Conservation (phyloP, 2,797 vertebrate genomes). For the Pempheris klunzingeri region DNA sequence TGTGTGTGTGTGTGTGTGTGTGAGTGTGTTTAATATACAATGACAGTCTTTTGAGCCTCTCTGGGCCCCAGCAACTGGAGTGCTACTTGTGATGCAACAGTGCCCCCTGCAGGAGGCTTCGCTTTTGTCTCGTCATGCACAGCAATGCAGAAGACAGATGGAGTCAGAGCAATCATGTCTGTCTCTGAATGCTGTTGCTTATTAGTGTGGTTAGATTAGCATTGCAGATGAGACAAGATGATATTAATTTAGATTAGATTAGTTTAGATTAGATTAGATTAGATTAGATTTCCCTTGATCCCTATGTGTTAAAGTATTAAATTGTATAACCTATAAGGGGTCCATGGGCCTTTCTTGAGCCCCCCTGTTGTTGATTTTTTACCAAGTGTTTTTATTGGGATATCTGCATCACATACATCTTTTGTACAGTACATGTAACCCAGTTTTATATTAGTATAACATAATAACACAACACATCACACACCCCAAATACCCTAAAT, state of each 20-base stretch:
- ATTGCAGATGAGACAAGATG: too few species aligned
- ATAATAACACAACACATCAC: too few species aligned
- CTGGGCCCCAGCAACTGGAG: background rate
- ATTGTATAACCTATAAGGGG: background rate
- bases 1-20: background rate
- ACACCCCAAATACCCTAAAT: too few species aligned
- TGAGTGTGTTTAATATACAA: constrained; percentile 16
- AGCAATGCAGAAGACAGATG: background rate
- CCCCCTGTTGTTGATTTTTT: too few species aligned
- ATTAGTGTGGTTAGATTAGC: background rate
- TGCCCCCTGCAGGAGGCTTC: constrained; percentile 56
- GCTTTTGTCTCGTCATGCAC: background rate
- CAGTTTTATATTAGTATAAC: too few species aligned
- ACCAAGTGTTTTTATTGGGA: too few species aligned
- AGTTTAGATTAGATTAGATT: background rate
- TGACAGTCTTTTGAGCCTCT: constrained; percentile 11
- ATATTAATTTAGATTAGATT: too few species aligned
- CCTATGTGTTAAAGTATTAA: background rate
- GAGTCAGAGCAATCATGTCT: background rate
- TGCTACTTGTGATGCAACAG: constrained; percentile 45
- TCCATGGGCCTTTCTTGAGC: too few species aligned
- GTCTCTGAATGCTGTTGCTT: background rate
- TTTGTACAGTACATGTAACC: too few species aligned
- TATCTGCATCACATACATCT: too few species aligned
- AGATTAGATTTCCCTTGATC: background rate